phyloP scores from a whole-genome alignment of 1,140 invertebrate species.

The Agrilus planipennis region DNA sequence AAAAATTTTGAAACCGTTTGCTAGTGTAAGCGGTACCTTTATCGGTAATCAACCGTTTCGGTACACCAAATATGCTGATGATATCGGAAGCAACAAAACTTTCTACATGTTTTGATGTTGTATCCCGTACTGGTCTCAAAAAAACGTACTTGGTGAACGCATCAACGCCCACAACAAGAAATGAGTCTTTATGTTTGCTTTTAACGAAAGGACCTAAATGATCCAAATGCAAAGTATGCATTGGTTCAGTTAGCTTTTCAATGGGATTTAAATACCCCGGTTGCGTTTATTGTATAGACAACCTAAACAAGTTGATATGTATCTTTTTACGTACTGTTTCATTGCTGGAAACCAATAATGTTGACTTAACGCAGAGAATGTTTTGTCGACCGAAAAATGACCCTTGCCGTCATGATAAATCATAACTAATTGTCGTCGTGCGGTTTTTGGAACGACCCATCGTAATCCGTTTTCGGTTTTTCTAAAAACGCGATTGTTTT shows the following conservation, averaged over 20 bases:
- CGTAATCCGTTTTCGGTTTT: background rate
- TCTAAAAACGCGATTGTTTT: background rate
- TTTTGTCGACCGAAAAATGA: background rate
- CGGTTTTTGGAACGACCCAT: conserved; percentile 2
- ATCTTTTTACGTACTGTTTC: conserved; percentile 9
- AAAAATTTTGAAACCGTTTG: conserved; percentile 7
- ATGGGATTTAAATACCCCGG: conserved; percentile 7
- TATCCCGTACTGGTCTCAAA: conserved; percentile 5
- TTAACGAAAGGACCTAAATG: conserved; percentile 12
- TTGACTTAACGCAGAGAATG: background rate
- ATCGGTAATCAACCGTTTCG: conserved; percentile 24
- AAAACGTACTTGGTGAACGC: conserved; percentile 27
- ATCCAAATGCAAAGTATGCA: conserved; percentile 15
- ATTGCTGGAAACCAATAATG: conserved; percentile 17
- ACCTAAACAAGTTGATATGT: conserved; percentile 1
- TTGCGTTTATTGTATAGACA: conserved; percentile 8
- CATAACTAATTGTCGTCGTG: background rate
- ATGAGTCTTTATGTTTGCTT: conserved; percentile 14
- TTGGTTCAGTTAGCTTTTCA: conserved; percentile 8
- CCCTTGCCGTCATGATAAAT: background rate
- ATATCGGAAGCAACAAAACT: background rate
- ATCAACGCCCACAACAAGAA: conserved; percentile 28
- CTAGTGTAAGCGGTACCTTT: conserved; percentile 26
- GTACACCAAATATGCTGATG: conserved; percentile 24
- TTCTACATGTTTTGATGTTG: background rate